These are phyloP conservation scores for Euzetes globulus DNA, from an alignment of 2,888 invertebrate species.

Conservation along the genomic window DNA sequence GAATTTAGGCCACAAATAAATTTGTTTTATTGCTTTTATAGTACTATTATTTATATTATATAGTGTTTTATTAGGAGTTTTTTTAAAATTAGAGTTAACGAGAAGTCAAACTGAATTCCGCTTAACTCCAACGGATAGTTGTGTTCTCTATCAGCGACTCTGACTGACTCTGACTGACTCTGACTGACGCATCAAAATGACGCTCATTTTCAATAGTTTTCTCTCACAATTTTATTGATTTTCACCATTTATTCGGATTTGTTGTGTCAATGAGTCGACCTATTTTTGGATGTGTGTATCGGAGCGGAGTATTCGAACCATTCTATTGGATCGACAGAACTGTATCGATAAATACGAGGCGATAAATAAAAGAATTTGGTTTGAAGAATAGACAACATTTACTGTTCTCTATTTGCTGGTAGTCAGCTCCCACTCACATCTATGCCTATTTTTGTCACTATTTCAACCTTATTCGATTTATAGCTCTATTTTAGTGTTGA, in stretches of 20 bases:
- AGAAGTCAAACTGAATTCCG: not conserved
- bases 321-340: not conserved
- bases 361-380: no score
- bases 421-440: no score
- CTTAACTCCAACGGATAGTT: not conserved
- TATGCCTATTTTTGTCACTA: no score
- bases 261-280: not conserved
- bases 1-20: not conserved
- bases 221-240: not conserved
- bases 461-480: no score
- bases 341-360: no score
- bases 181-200: slow-evolving; percentile 8
- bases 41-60: no score
- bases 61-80: not conserved
- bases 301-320: not conserved
- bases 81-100: not conserved
- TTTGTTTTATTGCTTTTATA: not conserved
- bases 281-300: not conserved
- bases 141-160: not conserved
- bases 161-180: not conserved
- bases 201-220: not conserved
- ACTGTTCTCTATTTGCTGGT: no score
- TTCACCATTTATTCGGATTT: not conserved
- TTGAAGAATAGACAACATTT: no score
- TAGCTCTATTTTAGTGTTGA: no score